These are phyloP conservation scores for Tromatobia lineatoria DNA, from an alignment of 2,888 invertebrate genomes.

Conservation along the genomic window DNA sequence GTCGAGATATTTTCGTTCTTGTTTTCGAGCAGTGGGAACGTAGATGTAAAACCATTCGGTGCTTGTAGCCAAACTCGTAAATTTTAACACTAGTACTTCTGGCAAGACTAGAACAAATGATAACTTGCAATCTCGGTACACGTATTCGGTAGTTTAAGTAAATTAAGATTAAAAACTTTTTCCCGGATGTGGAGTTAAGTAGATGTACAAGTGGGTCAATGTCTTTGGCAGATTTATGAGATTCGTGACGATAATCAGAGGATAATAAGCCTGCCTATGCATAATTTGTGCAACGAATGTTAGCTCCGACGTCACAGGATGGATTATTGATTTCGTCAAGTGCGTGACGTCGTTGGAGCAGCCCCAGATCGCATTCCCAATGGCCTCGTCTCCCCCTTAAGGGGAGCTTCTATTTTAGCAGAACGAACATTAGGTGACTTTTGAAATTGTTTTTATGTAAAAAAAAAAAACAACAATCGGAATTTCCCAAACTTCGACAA, in stretches of 20 bases:
- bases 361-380: constrained; percentile 29
- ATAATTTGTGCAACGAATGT: constrained; percentile 34
- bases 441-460: no score
- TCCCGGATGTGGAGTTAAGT: background rate
- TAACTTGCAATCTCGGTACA: background rate
- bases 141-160: constrained; percentile 22
- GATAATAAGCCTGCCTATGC: constrained; percentile 13
- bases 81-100: constrained; percentile 39
- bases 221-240: constrained; percentile 21
- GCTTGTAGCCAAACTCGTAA: constrained; percentile 39
- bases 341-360: constrained; percentile 41
- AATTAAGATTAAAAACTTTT: constrained; percentile 23
- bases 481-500: no score
- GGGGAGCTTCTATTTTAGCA: no score
- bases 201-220: constrained; percentile 43
- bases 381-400: background rate
- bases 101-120: constrained; percentile 34
- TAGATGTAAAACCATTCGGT: background rate
- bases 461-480: no score
- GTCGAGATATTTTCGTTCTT: constrained; percentile 40
- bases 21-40: background rate
- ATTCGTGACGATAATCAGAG: constrained; percentile 22
- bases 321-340: constrained; percentile 54
- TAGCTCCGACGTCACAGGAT: constrained; percentile 13
- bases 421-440: no score